Conservation (phyloP, 2,888 invertebrate genomes). For the Rotaria sp. region DNA sequence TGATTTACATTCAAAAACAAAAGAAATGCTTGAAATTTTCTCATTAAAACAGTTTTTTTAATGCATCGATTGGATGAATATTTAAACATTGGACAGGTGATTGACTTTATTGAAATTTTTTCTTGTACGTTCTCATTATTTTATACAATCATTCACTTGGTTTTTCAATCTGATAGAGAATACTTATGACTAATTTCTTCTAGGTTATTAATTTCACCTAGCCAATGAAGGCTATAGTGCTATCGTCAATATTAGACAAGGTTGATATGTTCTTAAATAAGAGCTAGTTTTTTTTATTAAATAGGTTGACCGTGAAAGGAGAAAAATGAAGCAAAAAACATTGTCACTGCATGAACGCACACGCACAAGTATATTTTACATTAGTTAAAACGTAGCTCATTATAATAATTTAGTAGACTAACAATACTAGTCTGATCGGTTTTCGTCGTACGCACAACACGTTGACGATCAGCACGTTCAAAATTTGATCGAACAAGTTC, state of each 20-base stretch:
- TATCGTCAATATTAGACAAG: background rate
- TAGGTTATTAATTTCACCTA: background rate
- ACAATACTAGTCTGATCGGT: constrained; percentile 89
- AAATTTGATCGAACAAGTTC: constrained; percentile 98
- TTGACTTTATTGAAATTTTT: background rate
- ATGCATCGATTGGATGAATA: background rate
- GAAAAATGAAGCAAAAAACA: background rate
- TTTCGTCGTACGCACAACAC: constrained; percentile 90
- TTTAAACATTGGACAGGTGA: background rate
- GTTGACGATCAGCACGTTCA: constrained; percentile 88
- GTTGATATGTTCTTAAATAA: background rate
- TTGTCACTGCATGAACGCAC: background rate
- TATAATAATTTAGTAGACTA: constrained; percentile 82
- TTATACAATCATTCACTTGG: background rate
- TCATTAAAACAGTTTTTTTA: background rate
- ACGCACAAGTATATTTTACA: background rate
- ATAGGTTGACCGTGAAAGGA: background rate
- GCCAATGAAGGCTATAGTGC: background rate
- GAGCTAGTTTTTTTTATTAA: background rate
- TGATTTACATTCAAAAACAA: background rate
- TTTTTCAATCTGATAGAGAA: background rate
- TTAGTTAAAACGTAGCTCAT: constrained; percentile 87
- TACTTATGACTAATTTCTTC: background rate
- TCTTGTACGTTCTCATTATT: background rate
- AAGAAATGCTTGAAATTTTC: background rate